These are phyloP conservation scores for Leuctra nigra DNA, from an alignment of 2,888 invertebrate genomes.

Conservation along the genomic window DNA sequence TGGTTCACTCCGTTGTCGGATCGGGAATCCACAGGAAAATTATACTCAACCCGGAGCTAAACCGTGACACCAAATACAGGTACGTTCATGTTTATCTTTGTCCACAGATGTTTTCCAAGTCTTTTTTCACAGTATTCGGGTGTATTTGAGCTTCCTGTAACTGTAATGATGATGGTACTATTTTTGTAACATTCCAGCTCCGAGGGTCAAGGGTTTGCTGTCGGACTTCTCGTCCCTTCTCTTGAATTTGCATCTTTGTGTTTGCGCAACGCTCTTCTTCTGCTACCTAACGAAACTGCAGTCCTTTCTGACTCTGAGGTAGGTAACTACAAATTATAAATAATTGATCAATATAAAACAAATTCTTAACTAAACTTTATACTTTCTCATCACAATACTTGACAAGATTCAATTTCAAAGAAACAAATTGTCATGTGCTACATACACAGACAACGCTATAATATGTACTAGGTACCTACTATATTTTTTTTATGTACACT, in stretches of 20 bases:
- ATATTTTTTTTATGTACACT: too few species aligned
- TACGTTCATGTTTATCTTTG: conserved; percentile 33
- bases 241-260: conserved; percentile 87
- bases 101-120: background rate
- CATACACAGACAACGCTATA: too few species aligned
- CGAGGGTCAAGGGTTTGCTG: conserved; percentile 70
- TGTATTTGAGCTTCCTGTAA: too few species aligned
- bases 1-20: conserved; percentile 54
- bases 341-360: too few species aligned
- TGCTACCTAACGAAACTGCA: conserved; percentile 46
- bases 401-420: too few species aligned
- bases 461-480: too few species aligned
- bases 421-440: too few species aligned
- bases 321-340: background rate
- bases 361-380: too few species aligned
- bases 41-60: conserved; percentile 47
- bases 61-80: conserved; percentile 43
- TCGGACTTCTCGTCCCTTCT: conserved; percentile 65
- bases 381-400: too few species aligned
- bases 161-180: too few species aligned
- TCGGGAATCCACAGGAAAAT: conserved; percentile 54
- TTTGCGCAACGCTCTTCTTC: conserved; percentile 71
- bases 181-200: conserved; percentile 43
- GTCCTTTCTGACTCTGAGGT: background rate
- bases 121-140: background rate